Conservation (phyloP, 2,113 vertebrate genomes). For the Osmerus eperlanus region DNA sequence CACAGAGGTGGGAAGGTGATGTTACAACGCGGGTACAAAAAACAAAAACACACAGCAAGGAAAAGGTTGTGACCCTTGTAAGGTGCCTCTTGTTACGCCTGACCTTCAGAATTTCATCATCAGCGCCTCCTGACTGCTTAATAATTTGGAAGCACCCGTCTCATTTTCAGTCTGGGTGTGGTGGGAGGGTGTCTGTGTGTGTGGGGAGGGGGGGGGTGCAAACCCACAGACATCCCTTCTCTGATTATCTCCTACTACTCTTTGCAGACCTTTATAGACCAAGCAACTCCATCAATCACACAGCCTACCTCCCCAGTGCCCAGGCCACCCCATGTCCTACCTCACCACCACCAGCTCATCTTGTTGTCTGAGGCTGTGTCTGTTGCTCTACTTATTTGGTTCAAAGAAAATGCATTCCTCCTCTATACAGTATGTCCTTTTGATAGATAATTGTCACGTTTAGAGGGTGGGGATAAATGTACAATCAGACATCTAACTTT, state of each 20-base stretch:
- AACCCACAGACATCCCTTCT: slow-evolving; percentile 84
- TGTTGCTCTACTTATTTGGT: slow-evolving; percentile 22
- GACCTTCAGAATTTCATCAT: slow-evolving; percentile 99
- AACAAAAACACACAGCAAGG: slow-evolving; percentile 71
- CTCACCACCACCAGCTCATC: slow-evolving; percentile 60
- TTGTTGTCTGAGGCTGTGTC: slow-evolving; percentile 48
- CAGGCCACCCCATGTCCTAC: slow-evolving; percentile 65
- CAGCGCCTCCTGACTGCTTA: slow-evolving; percentile 88
- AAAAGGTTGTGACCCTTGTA: slow-evolving; percentile 91
- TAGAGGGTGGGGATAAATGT: slow-evolving; percentile 26
- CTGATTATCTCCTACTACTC: slow-evolving; percentile 97
- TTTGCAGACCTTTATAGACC: slow-evolving; percentile 97
- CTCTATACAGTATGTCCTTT: slow-evolving; percentile 15
- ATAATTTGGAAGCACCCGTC: slow-evolving; percentile 91
- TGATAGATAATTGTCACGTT: slow-evolving; percentile 33
- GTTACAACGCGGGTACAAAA: slow-evolving; percentile 58
- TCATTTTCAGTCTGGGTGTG: slow-evolving; percentile 82
- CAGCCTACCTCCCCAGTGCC: slow-evolving; percentile 74
- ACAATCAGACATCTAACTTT: background rate
- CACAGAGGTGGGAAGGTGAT: slow-evolving; percentile 64
- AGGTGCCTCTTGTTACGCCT: slow-evolving; percentile 97
- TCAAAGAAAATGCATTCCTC: slow-evolving; percentile 18
- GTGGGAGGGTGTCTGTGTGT: slow-evolving; percentile 37
- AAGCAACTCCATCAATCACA: slow-evolving; percentile 98
- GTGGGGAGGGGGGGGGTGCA: slow-evolving; percentile 16